Base-by-base conservation (phyloP, 2,113 vertebrate genomes). In the Menidia beryllina region DNA sequence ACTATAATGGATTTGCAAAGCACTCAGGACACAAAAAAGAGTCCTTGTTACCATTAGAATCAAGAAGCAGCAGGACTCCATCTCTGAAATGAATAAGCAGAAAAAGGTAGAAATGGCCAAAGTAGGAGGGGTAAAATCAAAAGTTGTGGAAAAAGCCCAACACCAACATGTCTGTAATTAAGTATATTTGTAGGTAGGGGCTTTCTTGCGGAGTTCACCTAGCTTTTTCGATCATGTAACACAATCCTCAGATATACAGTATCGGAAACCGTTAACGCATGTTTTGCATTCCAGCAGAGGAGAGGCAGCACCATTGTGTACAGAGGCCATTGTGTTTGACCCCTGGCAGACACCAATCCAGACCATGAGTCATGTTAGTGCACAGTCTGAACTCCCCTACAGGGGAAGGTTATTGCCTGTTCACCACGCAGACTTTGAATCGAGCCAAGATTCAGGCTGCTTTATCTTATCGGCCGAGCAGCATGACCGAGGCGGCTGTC, bases 341-440 rank as follows among this genome's bases (percentile, higher is more conserved):
- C 55, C 19, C 67, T 82, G 84, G 80, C 91, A 87, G 86, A 85
- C 82, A 78, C 65, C 57, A 24, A 75, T 84, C 60, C 79, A 85
- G 89, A 88, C 86, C 74, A 21, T 91, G 91, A 93, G 85, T 92
- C 91, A 91, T 75, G 82, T 74, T 77, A 68, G n/a, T 81, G 79
- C 72, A 50, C 66, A 58, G 86, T 65, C 86, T 86, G 83, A 79
- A 79, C 54, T 66, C 72, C 50, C 65, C 80, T 65, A 54, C 55
- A 45, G 72, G 69, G 83, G 79, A 73, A 85, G 79, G 69, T 72
- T 67, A 27, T n/a, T 34, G 77, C 34, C 51, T 21, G 23, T 12
- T 63, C 66, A 58, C 57, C 55, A 21, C 45, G 1, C 56, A 10
- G 27, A 39, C 24, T 73, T 63, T 63, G 27, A 34, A 61, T 77